phyloP scores from a whole-genome alignment of 2,888 invertebrate genomes.

The Aphidoletes aphidimyza region DNA sequence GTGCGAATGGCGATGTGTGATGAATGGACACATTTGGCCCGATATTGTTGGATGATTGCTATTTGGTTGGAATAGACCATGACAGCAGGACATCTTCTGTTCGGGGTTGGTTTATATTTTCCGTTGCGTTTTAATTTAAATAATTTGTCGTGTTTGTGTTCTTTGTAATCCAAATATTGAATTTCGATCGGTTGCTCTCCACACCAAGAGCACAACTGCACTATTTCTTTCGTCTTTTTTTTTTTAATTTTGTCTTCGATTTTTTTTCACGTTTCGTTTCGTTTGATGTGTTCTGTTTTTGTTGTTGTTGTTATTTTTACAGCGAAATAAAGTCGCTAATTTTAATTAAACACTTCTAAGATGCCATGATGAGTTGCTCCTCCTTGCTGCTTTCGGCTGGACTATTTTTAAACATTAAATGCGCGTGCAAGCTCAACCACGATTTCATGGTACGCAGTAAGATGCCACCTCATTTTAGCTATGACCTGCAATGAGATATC shows the following conservation, averaged over 20 bases:
- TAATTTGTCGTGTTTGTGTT: background rate
- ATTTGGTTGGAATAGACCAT: constrained; percentile 55
- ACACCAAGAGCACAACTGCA: too few species aligned
- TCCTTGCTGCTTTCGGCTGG: background rate
- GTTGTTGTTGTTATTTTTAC: background rate
- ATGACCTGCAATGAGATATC: constrained; percentile 16
- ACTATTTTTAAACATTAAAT: background rate
- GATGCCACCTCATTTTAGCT: background rate
- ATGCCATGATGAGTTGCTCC: background rate
- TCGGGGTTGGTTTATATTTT: background rate
- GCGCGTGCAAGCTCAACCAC: background rate
- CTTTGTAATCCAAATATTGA: background rate
- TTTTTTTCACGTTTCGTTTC: background rate
- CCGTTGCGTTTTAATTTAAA: background rate
- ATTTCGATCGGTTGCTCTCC: background rate
- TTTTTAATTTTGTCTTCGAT: background rate
- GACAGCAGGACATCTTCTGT: constrained; percentile 55
- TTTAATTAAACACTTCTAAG: background rate
- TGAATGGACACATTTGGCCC: constrained; percentile 55
- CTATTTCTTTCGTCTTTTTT: background rate
- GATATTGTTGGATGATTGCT: constrained; percentile 39
- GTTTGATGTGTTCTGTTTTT: background rate
- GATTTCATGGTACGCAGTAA: background rate
- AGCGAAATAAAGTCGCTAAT: background rate
- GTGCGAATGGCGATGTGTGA: constrained; percentile 53